Evolutionary conservation across 37 sponge, comb jelly and placozoan species (phyloP), one percentile per base, ranked within the genome.

Genomic region (Ianthella basta): DNA sequence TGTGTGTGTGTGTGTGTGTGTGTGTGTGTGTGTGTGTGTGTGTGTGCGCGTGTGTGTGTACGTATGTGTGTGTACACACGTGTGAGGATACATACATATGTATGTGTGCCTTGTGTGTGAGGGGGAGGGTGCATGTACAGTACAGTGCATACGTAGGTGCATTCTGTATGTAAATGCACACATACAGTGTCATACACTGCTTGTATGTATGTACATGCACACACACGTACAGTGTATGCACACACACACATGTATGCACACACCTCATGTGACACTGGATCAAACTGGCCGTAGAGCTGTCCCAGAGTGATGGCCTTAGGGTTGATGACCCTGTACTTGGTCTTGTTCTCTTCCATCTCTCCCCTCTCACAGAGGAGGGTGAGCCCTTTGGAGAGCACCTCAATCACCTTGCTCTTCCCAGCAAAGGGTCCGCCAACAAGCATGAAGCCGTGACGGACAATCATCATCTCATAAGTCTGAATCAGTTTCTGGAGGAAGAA

Each of bases 381-480:
- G 61, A 98, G 86, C n/a, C 92, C 92, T 0, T 91, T 84, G 21
- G 96, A 93, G 38, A 98, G 86, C 16, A 94, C 91, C 55, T 96
- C 91, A 14, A 96, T 86, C 53, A 79, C 80, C 37, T 86, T 83
- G 57, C 55, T 83, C 72, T 68, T 68, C 25, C 53, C 53, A 1
- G 91, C 83, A 82, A 90, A 90, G 40, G 91, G 91, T 19, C 83
- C 91, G 0, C 91, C 91, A 39, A 88, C 98, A 81, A 95, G 30
- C 95, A 97, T 95, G 84, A 97, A 97, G 8, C 95, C 95, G 59
- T 95, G 95, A 37, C 95, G 87, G 21, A 98, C 99, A 27, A 96
- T 98, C 99, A 98, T 98, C 99, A 98, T 98, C 87, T 98, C 99
- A 60, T 95, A 98, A 21, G 94, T 98, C 73, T 98, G 99, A 27